Evolutionary conservation across 2,113 vertebrate species (phyloP).

Genomic region (Ptilorrhoa leucosticta): DNA sequence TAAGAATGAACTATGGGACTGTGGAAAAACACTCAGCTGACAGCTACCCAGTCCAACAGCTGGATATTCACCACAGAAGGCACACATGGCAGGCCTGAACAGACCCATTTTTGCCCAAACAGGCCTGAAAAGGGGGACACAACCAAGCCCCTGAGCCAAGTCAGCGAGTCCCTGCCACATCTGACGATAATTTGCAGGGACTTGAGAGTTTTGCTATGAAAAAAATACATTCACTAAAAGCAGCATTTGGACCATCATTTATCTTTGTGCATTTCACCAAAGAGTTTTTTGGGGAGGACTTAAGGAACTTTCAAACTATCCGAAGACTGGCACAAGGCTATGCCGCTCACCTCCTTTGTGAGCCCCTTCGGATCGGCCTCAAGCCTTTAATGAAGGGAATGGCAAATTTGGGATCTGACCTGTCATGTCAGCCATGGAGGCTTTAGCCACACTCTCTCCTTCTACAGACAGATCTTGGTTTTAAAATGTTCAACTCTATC

Average conservation of each 20-base stretch:
- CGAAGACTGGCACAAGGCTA: not conserved
- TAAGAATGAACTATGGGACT: not conserved
- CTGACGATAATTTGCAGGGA: not conserved
- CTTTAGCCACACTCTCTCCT: not conserved
- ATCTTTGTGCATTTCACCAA: not conserved
- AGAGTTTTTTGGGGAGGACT: not conserved
- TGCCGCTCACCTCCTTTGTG: not conserved
- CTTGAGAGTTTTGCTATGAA: not conserved
- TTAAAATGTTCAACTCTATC: not conserved
- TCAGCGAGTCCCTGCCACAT: not conserved
- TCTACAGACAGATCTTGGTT: not conserved
- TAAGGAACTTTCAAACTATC: not conserved
- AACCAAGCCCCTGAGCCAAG: not conserved
- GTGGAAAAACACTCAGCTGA: not conserved
- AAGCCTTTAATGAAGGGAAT: not conserved
- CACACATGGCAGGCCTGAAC: too few species aligned
- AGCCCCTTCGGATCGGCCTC: fast-evolving
- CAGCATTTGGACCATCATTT: not conserved
- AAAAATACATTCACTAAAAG: not conserved
- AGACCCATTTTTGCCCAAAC: not conserved
- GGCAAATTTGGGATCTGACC: not conserved
- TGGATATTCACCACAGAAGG: not conserved
- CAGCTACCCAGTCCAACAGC: not conserved
- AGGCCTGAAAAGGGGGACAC: not conserved
- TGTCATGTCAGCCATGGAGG: not conserved